A percentile compares a stretch with the other conserved stretches of the same genome.
Evolutionary conservation across 2,113 vertebrate genomes (phyloP).

Genomic region (Gulo gulo): DNA sequence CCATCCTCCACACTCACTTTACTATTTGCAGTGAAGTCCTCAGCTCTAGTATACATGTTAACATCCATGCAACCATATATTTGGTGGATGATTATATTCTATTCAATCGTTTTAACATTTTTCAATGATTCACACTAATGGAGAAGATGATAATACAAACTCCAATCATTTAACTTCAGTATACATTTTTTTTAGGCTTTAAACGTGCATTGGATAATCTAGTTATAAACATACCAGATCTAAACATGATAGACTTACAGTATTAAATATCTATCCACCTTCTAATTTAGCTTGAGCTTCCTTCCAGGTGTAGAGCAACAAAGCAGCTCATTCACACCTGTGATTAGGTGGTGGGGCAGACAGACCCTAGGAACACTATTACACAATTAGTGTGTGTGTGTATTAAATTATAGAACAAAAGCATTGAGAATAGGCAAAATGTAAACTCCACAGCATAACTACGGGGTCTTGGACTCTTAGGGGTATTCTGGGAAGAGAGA

Average conservation of each 20-base stretch:
- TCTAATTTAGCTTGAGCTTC: neutral
- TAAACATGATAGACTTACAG: neutral
- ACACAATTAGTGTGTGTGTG: neutral
- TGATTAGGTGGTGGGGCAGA: neutral
- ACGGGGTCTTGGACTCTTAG: neutral
- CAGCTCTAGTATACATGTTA: neutral
- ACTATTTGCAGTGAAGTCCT: neutral
- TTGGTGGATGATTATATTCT: neutral
- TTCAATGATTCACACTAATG: neutral
- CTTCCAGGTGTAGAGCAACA: neutral
- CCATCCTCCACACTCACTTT: neutral
- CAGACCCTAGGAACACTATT: neutral
- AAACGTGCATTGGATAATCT: neutral
- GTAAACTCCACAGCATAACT: neutral
- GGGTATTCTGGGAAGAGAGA: neutral
- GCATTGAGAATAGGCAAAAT: neutral
- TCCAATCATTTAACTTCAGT: neutral
- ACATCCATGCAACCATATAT: neutral
- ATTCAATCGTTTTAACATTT: neutral
- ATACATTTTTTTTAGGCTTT: neutral
- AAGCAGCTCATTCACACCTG: neutral
- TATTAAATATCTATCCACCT: neutral
- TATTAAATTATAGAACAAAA: neutral
- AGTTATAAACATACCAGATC: neutral
- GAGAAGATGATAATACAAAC: neutral